Percentiles rank a stretch among this genome's conserved stretches.
phyloP scores from a whole-genome alignment of 92 coral and sea anemone genomes.

The Anthopleura xanthogrammica region DNA sequence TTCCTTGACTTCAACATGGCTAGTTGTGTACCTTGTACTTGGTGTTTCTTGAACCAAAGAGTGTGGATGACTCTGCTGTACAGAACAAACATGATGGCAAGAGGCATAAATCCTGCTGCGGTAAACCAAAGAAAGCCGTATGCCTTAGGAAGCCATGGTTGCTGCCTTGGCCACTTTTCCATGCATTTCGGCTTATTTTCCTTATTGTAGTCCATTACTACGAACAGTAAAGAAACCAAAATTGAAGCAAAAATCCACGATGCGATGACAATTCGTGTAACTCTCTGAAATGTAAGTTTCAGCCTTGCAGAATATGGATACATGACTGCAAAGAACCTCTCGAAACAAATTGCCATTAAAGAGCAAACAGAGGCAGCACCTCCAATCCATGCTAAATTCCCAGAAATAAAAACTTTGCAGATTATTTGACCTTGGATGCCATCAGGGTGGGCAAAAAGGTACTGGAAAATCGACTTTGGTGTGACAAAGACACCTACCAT shows the following conservation, averaged over 20 bases:
- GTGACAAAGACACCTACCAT: constrained; percentile 37
- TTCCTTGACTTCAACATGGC: constrained; percentile 36
- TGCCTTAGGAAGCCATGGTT: background rate
- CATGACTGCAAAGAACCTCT: constrained; percentile 43
- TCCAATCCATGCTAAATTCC: constrained; percentile 36
- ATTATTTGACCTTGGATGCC: constrained; percentile 28
- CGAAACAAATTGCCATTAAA: constrained; percentile 36
- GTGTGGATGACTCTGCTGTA: constrained; percentile 4
- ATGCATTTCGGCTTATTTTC: constrained; percentile 8
- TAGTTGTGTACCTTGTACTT: constrained; percentile 14
- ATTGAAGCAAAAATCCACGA: constrained; percentile 23
- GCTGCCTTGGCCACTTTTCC: constrained; percentile 24
- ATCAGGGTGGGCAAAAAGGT: constrained; percentile 33
- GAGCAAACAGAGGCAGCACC: constrained; percentile 37
- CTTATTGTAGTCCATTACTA: constrained; percentile 17
- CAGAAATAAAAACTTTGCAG: constrained; percentile 42
- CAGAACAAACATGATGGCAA: background rate
- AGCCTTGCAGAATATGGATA: constrained; percentile 15
- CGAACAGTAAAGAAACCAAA: constrained; percentile 17
- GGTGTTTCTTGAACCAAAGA: constrained; percentile 1
- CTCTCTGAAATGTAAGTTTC: constrained; percentile 25
- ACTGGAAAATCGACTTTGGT: constrained; percentile 25
- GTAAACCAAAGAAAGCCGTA: background rate
- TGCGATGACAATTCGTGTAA: constrained; percentile 16
- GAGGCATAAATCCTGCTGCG: background rate